phyloP scores from a whole-genome alignment of 2,797 vertebrate genomes.

The Gymnothorax reevesii region DNA sequence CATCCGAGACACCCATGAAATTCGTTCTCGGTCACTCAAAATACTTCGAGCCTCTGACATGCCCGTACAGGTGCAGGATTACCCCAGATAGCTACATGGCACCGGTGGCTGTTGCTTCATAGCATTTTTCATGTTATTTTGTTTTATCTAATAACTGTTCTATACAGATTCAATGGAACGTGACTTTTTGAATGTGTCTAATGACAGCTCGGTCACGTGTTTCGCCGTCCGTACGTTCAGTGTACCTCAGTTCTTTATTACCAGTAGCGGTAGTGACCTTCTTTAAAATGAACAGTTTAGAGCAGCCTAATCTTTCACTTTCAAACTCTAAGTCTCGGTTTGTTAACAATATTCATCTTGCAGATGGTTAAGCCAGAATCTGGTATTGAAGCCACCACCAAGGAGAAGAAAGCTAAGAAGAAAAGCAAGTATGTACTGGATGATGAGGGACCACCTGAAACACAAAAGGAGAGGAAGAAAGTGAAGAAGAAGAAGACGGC shows the following conservation, averaged over 20 bases:
- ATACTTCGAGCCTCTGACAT: background rate
- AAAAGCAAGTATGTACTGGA: background rate
- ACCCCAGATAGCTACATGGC: background rate
- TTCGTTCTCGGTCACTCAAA: background rate
- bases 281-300: too few species aligned
- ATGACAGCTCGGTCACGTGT: too few species aligned
- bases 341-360: background rate
- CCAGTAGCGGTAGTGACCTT: too few species aligned
- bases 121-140: too few species aligned
- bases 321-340: too few species aligned
- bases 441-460: background rate
- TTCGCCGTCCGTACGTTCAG: too few species aligned
- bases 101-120: background rate
- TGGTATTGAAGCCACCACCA: background rate
- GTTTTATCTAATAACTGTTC: too few species aligned
- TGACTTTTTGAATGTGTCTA: too few species aligned
- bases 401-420: slow-evolving; percentile 3
- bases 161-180: too few species aligned
- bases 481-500: slow-evolving; percentile 18
- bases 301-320: too few species aligned
- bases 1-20: background rate
- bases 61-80: background rate
- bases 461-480: background rate
- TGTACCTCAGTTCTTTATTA: too few species aligned
- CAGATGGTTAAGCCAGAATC: slow-evolving; percentile 16